These are phyloP conservation scores for Microtus pennsylvanicus DNA, from an alignment of 2,113 vertebrate genomes.

Conservation along the genomic window DNA sequence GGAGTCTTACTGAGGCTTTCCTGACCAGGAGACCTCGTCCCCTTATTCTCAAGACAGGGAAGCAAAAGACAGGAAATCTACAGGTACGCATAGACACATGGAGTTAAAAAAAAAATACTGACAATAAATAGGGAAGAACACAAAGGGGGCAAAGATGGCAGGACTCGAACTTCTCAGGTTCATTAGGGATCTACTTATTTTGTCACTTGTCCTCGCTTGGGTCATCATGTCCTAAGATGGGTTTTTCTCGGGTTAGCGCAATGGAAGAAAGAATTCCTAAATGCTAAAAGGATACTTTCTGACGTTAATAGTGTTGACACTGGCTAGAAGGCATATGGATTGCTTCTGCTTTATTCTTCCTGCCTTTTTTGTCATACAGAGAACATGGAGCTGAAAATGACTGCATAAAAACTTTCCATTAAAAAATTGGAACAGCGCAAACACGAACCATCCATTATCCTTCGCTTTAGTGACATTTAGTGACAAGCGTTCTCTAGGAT, in stretches of 20 bases:
- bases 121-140: background rate
- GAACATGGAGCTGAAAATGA: constrained; percentile 24
- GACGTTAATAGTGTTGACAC: background rate
- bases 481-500: background rate
- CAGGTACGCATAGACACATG: background rate
- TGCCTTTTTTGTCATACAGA: background rate
- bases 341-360: background rate
- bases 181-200: background rate
- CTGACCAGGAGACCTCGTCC: background rate
- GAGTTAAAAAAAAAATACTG: background rate
- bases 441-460: constrained; percentile 59
- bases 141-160: background rate
- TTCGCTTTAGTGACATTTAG: background rate
- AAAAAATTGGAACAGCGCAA: constrained; percentile 65
- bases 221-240: background rate
- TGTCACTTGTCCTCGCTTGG: background rate
- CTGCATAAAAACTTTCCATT: constrained; percentile 59
- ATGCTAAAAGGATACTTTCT: background rate
- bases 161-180: background rate
- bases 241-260: background rate
- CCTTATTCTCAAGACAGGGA: background rate
- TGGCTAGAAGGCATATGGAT: background rate
- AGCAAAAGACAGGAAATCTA: background rate
- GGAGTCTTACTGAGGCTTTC: background rate
- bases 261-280: background rate